Conservation (phyloP, 2,888 invertebrate species). For the Xanthia togata region DNA sequence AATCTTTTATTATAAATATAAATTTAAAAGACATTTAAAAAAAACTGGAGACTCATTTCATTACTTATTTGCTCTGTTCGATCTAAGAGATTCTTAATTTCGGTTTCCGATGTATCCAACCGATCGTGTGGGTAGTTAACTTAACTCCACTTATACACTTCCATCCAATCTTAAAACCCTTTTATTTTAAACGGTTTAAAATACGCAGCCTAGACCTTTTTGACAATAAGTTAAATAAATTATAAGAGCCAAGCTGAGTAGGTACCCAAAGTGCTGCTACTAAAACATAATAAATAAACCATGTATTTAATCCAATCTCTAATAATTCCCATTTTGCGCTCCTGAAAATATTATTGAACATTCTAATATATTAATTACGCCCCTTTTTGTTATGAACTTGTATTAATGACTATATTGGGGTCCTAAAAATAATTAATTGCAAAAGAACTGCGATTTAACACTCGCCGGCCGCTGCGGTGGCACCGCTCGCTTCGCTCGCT, state of each 20-base stretch:
- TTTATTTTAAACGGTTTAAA: not conserved
- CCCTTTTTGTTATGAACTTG: not conserved
- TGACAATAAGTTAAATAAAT: not conserved
- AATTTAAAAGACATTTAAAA: not conserved
- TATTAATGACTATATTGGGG: not conserved
- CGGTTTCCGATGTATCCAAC: not conserved
- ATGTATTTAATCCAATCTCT: not conserved
- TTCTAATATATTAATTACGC: not conserved
- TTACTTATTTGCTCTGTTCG: not conserved
- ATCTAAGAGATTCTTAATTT: not conserved
- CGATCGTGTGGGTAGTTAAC: no score
- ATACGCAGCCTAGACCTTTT: not conserved
- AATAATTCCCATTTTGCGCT: not conserved
- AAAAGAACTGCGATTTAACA: not conserved
- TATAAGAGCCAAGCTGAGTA: not conserved
- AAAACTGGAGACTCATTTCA: not conserved
- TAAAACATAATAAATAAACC: not conserved
- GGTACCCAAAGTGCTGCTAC: not conserved
- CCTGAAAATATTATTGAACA: not conserved
- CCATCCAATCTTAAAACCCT: not conserved
- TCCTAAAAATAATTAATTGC: not conserved
- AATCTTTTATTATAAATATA: not conserved
- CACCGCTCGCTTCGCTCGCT: not conserved
- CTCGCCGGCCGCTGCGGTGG: not conserved
- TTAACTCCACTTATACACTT: not conserved